Evolutionary conservation across 2,113 vertebrate genomes (phyloP).

Genomic region (Macrotis lagotis): DNA sequence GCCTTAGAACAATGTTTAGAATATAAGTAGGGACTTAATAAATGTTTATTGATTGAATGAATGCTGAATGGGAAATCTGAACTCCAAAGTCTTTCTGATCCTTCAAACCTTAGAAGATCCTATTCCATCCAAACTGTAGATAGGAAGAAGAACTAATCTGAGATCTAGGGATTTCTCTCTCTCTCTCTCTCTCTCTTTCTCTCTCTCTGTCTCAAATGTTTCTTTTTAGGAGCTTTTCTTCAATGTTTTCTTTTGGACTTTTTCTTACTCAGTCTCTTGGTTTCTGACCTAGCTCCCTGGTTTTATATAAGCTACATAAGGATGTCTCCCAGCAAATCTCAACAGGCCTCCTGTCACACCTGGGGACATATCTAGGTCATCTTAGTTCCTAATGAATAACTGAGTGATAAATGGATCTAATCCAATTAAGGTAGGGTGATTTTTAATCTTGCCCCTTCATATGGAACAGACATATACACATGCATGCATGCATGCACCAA

Average conservation of each 20-base stretch:
- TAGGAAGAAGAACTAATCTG: not conserved
- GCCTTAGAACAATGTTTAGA: not conserved
- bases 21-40: not conserved
- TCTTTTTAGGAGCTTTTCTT: not conserved
- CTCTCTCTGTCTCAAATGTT: not conserved
- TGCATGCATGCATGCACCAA: not conserved
- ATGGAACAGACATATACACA: not conserved
- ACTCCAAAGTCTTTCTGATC: not conserved
- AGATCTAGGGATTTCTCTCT: not conserved
- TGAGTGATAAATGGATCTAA: not conserved
- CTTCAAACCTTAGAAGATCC: not conserved
- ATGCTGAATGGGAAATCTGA: not conserved
- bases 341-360: not conserved
- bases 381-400: not conserved
- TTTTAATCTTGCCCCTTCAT: not conserved
- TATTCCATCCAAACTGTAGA: not conserved
- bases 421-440: not conserved
- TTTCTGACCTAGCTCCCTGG: not conserved
- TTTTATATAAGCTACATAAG: not conserved
- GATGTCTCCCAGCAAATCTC: not conserved
- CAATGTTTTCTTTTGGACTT: not conserved
- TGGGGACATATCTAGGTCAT: not conserved
- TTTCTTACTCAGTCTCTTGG: not conserved
- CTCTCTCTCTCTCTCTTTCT: too few species aligned
- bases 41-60: not conserved